Conservation (phyloP, 2,888 invertebrate species). For the Rapana venosa region DNA sequence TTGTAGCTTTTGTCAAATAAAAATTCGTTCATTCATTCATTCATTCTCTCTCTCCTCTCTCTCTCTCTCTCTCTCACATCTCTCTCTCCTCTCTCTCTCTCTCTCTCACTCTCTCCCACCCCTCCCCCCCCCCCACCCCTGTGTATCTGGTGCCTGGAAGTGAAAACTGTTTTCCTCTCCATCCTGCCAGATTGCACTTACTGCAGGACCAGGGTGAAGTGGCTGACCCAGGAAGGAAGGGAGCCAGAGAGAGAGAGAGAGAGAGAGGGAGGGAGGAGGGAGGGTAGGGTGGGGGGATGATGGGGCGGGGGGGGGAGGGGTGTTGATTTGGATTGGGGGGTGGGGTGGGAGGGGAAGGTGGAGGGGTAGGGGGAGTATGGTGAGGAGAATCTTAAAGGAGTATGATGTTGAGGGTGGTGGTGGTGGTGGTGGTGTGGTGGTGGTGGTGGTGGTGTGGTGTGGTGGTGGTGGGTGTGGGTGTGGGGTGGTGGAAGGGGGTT, state of each 20-base stretch:
- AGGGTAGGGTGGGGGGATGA: too few relatives aligned
- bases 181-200: too few relatives aligned
- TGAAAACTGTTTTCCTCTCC: too few relatives aligned
- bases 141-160: too few relatives aligned
- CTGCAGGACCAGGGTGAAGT: too few relatives aligned
- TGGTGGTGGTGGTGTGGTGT: too few relatives aligned
- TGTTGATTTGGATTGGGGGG: background rate
- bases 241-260: background rate
- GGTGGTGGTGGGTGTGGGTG: too few relatives aligned
- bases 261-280: background rate
- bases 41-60: background rate
- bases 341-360: background rate
- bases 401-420: too few relatives aligned
- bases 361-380: background rate
- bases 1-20: too few relatives aligned
- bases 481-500: too few relatives aligned
- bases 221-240: too few relatives aligned
- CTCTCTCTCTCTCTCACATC: background rate
- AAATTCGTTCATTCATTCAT: background rate
- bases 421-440: too few relatives aligned
- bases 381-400: background rate
- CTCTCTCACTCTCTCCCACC: background rate
- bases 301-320: background rate
- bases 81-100: background rate
- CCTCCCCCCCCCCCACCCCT: background rate